phyloP scores from a whole-genome alignment of 2,888 invertebrate genomes.

The Meloe dianella region DNA sequence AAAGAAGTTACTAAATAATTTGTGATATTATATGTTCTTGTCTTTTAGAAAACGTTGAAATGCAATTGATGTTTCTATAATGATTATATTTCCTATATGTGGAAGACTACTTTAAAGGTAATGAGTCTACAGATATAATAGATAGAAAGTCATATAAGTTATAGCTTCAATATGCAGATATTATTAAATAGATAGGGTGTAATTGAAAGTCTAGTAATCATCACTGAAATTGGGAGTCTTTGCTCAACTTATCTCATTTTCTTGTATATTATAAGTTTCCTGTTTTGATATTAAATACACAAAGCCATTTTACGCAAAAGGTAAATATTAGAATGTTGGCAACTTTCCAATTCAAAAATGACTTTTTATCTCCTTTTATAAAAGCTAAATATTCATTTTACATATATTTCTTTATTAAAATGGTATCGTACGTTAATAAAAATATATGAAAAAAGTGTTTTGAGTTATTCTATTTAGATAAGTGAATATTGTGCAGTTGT shows the following conservation, averaged over 20 bases:
- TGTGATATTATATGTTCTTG: too few species aligned
- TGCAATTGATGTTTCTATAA: too few species aligned
- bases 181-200: background rate
- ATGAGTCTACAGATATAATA: too few species aligned
- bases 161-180: background rate
- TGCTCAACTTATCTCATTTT: background rate
- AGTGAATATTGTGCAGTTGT: background rate
- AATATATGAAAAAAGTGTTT: background rate
- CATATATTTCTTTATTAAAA: background rate
- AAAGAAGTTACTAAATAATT: too few species aligned
- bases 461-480: background rate
- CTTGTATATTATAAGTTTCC: background rate
- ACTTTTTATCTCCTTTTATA: background rate
- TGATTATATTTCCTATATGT: too few species aligned
- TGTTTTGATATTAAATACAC: background rate
- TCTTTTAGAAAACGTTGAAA: too few species aligned
- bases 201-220: constrained; percentile 1
- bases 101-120: too few species aligned
- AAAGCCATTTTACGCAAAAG: background rate
- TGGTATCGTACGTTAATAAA: background rate
- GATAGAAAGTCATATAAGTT: background rate
- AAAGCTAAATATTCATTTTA: too few species aligned
- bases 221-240: background rate
- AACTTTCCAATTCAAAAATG: too few species aligned
- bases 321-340: background rate